Conservation (phyloP, 2,797 vertebrate genomes). For the Margarornis squamiger region DNA sequence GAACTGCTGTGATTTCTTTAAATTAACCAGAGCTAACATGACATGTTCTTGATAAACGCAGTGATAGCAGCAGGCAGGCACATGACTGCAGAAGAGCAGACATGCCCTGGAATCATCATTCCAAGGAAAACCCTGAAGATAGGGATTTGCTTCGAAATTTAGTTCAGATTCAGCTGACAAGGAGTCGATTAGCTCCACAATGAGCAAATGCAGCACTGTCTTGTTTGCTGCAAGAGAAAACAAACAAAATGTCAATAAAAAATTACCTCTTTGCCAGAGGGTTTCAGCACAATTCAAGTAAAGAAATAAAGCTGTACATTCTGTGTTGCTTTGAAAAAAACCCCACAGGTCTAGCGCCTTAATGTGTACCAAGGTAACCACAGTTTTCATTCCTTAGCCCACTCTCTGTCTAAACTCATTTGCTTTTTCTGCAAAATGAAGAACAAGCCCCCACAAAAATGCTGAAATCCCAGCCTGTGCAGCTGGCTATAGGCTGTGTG, state of each 20-base stretch:
- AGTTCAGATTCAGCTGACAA: conserved; percentile 61
- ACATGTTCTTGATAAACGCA: not conserved
- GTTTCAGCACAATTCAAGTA: conserved; percentile 23
- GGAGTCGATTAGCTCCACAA: conserved; percentile 57
- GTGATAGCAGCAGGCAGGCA: not conserved
- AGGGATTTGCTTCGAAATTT: conserved; percentile 47
- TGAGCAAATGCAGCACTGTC: conserved; percentile 63
- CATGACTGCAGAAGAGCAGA: conserved; percentile 6
- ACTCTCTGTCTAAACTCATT: conserved; percentile 21
- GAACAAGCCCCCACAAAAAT: conserved; percentile 1
- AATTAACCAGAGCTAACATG: conserved; percentile 18
- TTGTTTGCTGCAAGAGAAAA: conserved; percentile 61
- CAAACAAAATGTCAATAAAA: conserved; percentile 66
- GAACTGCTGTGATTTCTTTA: conserved; percentile 43
- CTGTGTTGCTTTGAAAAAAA: conserved; percentile 6
- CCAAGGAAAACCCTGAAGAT: conserved; percentile 25
- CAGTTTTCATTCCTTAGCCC: conserved; percentile 20
- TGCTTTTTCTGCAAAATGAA: conserved; percentile 18
- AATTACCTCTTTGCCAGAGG: conserved; percentile 58
- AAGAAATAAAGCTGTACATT: conserved; percentile 40
- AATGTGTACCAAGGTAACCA: not conserved
- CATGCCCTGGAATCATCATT: conserved; percentile 20
- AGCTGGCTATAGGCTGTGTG: not conserved
- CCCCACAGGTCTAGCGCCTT: not conserved
- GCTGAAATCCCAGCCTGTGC: not conserved